phyloP scores from a whole-genome alignment of 1,140 invertebrate species.

The Dreissena polymorpha region DNA sequence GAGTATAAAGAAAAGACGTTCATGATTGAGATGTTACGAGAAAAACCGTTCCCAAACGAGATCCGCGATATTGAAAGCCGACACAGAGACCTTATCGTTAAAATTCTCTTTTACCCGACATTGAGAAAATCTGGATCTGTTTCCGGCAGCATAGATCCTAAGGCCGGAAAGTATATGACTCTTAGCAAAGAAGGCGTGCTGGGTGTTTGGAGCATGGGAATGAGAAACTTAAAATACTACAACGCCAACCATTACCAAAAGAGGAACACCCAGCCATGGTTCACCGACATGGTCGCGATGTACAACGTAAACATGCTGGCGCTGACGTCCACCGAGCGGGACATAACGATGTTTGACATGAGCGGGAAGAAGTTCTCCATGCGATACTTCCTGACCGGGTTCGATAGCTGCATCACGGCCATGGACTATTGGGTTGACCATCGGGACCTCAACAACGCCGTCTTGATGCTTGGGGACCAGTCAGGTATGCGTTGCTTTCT shows the following conservation, averaged over 20 bases:
- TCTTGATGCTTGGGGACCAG: constrained; percentile 72
- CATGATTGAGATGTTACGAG: constrained; percentile 70
- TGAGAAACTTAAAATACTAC: constrained; percentile 62
- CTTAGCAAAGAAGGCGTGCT: constrained; percentile 69
- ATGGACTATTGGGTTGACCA: constrained; percentile 73
- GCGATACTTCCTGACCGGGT: constrained; percentile 60
- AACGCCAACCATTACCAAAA: constrained; percentile 46
- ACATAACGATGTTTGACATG: constrained; percentile 71
- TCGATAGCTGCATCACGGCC: constrained; percentile 64
- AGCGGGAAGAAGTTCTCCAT: constrained; percentile 63
- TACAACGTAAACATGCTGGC: constrained; percentile 73
- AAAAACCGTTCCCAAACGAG: constrained; percentile 68
- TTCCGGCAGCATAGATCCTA: constrained; percentile 48
- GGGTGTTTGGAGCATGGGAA: constrained; percentile 67
- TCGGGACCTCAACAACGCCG: constrained; percentile 56
- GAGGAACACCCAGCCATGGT: constrained; percentile 64
- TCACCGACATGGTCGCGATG: constrained; percentile 69
- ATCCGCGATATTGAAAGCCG: constrained; percentile 58
- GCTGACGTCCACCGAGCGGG: constrained; percentile 67
- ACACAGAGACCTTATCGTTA: constrained; percentile 65
- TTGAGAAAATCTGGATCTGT: constrained; percentile 52
- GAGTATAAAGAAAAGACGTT: constrained; percentile 73
- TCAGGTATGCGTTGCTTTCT: constrained; percentile 45
- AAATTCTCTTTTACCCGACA: constrained; percentile 62
- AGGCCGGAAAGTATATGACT: constrained; percentile 63